phyloP scores from a whole-genome alignment of 2,888 invertebrate genomes.

The Ichneumon xanthorius region DNA sequence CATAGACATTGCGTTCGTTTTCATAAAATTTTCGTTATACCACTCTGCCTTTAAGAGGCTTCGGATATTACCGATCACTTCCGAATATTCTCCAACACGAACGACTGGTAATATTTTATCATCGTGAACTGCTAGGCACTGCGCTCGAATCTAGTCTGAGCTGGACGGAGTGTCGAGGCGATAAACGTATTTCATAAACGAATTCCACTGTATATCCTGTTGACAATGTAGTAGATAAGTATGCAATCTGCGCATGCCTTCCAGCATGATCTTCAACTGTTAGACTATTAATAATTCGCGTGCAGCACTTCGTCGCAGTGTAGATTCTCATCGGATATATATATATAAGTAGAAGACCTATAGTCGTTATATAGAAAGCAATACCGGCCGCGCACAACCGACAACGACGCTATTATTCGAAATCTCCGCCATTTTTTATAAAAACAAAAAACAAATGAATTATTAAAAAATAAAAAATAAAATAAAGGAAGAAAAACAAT shows the following conservation, averaged over 20 bases:
- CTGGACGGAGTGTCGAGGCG: not conserved
- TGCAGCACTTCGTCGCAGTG: constrained; percentile 37
- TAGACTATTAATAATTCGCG: constrained; percentile 2
- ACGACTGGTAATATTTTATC: not conserved
- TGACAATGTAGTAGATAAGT: constrained; percentile 11
- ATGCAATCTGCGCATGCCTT: constrained; percentile 14
- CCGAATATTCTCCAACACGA: constrained; percentile 5
- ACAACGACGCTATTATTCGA: constrained; percentile 77
- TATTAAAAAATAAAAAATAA: constrained; percentile 59
- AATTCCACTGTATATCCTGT: constrained; percentile 8
- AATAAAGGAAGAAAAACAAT: constrained; percentile 75
- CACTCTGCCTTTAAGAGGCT: not conserved
- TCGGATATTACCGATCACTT: constrained; percentile 5
- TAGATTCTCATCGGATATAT: constrained; percentile 34
- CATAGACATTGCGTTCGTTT: not conserved
- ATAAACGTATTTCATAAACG: constrained; percentile 10
- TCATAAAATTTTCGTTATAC: not conserved
- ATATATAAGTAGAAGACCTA: constrained; percentile 19
- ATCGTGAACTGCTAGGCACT: not conserved
- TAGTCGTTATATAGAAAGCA: constrained; percentile 49
- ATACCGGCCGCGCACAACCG: constrained; percentile 81
- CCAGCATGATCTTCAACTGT: constrained; percentile 5
- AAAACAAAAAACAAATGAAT: constrained; percentile 36
- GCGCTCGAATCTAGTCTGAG: not conserved
- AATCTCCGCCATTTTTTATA: constrained; percentile 47